Base-by-base conservation (phyloP, 2,888 invertebrate genomes). In the Itoplectis maculator region DNA sequence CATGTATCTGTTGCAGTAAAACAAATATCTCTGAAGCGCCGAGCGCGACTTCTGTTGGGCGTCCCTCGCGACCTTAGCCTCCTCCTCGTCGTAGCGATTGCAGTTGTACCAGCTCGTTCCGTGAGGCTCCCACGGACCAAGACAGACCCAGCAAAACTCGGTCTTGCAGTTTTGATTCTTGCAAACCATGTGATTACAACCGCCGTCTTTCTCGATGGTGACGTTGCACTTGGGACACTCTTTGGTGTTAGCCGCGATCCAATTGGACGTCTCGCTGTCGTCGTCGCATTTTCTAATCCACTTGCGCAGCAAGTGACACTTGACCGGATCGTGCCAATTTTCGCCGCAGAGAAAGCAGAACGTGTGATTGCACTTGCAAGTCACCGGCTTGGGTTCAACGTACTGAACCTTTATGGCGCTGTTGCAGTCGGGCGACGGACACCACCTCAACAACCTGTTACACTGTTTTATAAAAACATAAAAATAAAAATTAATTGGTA, bases 231-330 rank as follows among this genome's bases (percentile, higher is more conserved):
- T 98, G 56, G 99, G 99, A 93, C 99, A 99, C 94, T 99, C 99
- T 94, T 99, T 99, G 75, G 99, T 99, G 94, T 99, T 99, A 37
- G 99, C 99, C 78, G 98, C 98, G 91, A 99, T 99, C 99, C 99
- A 99, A 93, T 99, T 99, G 11, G 98, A 98, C 75, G 99, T 99
- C 94, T 99, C 99, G 5, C 98, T 98, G 93, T 99, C 99, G 92
- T 99, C 99, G 93, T 98, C 99, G 94, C 99, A 99, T 94, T 99
- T 99, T 94, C 99, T 99, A 87, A 99, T 97, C 99, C 99, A 99
- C 93, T 97, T 97, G 91, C 96, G 96, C 20, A 99, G 95, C 92
- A 98, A 95, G 84, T 96, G 95, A 93, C 99, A 99, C 88, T 97
- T 97, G 56, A 99, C 99, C 35, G 99, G 99, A 93, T 99, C 99